Evolutionary conservation across 2,888 invertebrate species (phyloP).

Genomic region (Andrena fulva): DNA sequence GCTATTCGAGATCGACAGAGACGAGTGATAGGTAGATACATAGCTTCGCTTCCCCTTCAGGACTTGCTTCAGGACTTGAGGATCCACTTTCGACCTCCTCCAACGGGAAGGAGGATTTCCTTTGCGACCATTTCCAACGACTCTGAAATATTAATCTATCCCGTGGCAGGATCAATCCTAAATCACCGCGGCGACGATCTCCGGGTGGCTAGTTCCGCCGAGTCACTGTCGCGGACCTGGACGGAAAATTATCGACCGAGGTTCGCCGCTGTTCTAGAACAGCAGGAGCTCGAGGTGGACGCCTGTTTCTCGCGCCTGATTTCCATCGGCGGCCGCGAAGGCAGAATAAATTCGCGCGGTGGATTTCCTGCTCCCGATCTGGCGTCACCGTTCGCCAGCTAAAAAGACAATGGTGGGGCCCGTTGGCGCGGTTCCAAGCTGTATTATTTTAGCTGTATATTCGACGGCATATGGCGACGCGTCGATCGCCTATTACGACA

Average conservation of each 20-base stretch:
- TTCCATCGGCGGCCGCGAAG: conserved; percentile 21
- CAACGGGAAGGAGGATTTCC: too few relatives aligned
- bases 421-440: conserved; percentile 41
- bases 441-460: conserved; percentile 61
- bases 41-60: too few relatives aligned
- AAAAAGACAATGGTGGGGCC: conserved; percentile 55
- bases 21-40: too few relatives aligned
- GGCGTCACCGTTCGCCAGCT: neutral
- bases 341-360: conserved; percentile 16
- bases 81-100: neutral
- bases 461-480: conserved; percentile 22
- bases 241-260: conserved; percentile 43
- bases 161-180: neutral
- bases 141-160: too few relatives aligned
- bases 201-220: conserved; percentile 2
- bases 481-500: conserved; percentile 57
- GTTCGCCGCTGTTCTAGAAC: conserved; percentile 18
- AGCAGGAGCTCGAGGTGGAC: neutral
- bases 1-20: too few relatives aligned
- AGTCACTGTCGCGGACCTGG: neutral
- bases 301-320: conserved; percentile 32
- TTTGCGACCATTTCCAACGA: too few relatives aligned
- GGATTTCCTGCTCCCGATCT: conserved; percentile 10
- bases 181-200: neutral
- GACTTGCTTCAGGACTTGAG: too few relatives aligned